Base-by-base conservation (phyloP, 2,888 invertebrate genomes). In the Leucoptera coffeella region DNA sequence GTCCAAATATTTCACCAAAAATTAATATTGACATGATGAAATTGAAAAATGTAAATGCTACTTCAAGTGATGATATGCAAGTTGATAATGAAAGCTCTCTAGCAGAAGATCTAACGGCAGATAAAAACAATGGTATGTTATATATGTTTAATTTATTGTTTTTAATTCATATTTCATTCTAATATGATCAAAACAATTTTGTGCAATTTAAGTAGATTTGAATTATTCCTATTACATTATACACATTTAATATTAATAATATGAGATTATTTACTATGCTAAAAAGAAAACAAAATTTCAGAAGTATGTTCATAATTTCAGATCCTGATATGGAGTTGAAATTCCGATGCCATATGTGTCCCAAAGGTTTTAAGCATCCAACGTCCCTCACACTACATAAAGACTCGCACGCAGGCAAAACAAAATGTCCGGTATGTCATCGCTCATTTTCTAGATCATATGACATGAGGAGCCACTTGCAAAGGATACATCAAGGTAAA, bases 281-380 rank as follows among this genome's bases (percentile, higher is more conserved):
- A n/a, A n/a, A n/a, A n/a, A n/a, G n/a, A n/a, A n/a, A n/a, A n/a
- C n/a, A n/a, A n/a, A n/a, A n/a, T n/a, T n/a, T n/a, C n/a, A n/a
- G n/a, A n/a, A n/a, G n/a, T n/a, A n/a, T n/a, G n/a, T n/a, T n/a
- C n/a, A n/a, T n/a, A n/a, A 13, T 65, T 62, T 32, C 60, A 72
- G 74, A 74, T 55, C 62, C 73, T 35, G 75, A 75, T 35, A 48
- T 74, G 38, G 73, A 73, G 15, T 12, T 28, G 2, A 72, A 72
- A 44, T 77, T 77, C 47, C 71, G 75, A 36, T 78, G 78, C 51
- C 73, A 73, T 46, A 51, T 77, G 38, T 78, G 78, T 50, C 75
- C 74, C 34, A 78, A 77, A 58, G 74, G 74, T 32, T 78, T 78
- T 43, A 77, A 75, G 43, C 77, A 77, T 48, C 77, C 76, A 10